Percentiles rank a stretch among this genome's conserved stretches.
Evolutionary conservation across 1,140 invertebrate species (phyloP).

Genomic region (Tenebrio molitor): DNA sequence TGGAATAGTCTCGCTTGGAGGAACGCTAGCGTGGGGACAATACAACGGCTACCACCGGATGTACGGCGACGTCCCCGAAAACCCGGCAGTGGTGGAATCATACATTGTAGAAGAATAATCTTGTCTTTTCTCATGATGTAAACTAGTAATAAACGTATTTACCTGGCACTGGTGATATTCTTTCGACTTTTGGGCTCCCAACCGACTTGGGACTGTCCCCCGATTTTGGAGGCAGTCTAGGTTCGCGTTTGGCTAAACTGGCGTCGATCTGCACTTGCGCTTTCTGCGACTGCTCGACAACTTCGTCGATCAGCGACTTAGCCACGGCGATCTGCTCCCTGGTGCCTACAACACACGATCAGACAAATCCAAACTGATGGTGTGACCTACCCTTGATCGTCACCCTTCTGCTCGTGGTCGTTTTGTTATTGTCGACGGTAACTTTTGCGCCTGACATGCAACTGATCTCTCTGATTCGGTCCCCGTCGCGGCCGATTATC

Average conservation of each 20-base stretch:
- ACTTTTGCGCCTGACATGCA: slow-evolving; percentile 75
- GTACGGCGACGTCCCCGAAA: slow-evolving; percentile 3
- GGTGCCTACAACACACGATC: slow-evolving; percentile 62
- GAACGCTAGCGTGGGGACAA: slow-evolving; percentile 14
- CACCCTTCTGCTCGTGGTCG: slow-evolving; percentile 58
- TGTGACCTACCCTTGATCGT: slow-evolving; percentile 64
- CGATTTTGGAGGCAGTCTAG: slow-evolving; percentile 66
- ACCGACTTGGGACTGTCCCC: slow-evolving; percentile 52
- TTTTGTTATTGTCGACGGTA: slow-evolving; percentile 65
- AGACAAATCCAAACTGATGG: slow-evolving; percentile 7
- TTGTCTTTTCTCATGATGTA: neutral
- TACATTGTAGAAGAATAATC: slow-evolving; percentile 9
- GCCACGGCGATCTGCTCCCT: slow-evolving; percentile 71
- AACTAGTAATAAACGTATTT: slow-evolving; percentile 17
- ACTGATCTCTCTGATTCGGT: slow-evolving; percentile 78
- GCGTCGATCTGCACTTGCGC: slow-evolving; percentile 67
- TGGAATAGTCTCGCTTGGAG: neutral
- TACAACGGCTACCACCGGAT: slow-evolving; percentile 5
- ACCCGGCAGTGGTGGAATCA: neutral
- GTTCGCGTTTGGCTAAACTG: slow-evolving; percentile 68
- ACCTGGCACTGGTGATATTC: slow-evolving; percentile 62
- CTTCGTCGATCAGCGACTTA: slow-evolving; percentile 72
- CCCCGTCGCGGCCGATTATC: slow-evolving; percentile 80
- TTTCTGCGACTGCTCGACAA: slow-evolving; percentile 71
- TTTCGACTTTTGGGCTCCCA: slow-evolving; percentile 63